Conservation (phyloP, 2,113 vertebrate species). For the Abramis brama region DNA sequence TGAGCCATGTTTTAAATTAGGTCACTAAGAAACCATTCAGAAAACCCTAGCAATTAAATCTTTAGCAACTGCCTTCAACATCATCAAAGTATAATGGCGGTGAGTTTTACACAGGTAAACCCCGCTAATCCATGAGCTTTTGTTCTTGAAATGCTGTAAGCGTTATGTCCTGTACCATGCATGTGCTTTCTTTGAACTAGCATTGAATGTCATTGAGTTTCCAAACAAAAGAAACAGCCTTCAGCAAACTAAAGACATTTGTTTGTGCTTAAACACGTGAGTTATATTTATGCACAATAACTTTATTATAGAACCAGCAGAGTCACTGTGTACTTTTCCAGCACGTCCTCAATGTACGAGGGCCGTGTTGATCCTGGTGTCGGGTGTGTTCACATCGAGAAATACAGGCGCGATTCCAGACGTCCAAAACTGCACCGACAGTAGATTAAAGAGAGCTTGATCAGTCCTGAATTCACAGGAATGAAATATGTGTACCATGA, state of each 20-base stretch:
- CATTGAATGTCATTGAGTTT: background rate
- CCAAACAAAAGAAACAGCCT: background rate
- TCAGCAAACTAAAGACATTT: background rate
- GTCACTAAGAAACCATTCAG: background rate
- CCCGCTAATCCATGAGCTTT: background rate
- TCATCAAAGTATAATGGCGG: background rate
- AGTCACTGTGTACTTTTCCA: constrained; percentile 40
- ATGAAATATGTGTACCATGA: background rate
- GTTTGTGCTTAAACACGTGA: background rate
- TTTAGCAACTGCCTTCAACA: background rate
- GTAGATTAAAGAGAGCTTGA: background rate
- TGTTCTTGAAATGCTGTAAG: background rate
- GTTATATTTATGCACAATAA: background rate
- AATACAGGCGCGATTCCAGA: background rate
- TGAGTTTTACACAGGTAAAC: background rate
- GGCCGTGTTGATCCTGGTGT: constrained; percentile 7
- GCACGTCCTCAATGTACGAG: background rate
- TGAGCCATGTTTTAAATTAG: background rate
- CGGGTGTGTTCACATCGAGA: background rate
- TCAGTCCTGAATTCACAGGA: too few species aligned
- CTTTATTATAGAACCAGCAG: constrained; percentile 2
- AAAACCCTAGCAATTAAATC: background rate
- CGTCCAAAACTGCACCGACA: background rate
- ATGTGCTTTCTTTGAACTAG: background rate
- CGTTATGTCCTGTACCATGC: background rate